Evolutionary conservation across 1,140 invertebrate species (phyloP).

Genomic region (Pachyrhynchus sulphureomaculatus): DNA sequence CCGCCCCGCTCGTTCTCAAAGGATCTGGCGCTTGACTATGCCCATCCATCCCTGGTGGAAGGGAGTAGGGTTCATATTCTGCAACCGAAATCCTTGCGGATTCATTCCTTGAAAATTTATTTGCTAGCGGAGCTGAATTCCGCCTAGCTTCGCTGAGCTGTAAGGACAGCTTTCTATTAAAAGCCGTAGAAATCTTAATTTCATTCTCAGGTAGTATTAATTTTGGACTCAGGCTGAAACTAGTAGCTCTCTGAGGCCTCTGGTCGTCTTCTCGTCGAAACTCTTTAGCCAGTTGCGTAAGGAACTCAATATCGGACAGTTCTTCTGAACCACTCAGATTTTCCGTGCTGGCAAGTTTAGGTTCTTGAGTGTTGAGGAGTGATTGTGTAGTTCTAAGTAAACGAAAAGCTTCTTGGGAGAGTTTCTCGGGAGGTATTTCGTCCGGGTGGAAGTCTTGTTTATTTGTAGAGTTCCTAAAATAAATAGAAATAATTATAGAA

Average conservation of each 20-base stretch:
- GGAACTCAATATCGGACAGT: conserved; percentile 41
- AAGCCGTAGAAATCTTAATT: conserved; percentile 33
- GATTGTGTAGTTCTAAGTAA: conserved; percentile 67
- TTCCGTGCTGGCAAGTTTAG: conserved; percentile 56
- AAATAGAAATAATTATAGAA: background rate
- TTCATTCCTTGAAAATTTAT: background rate
- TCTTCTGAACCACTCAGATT: conserved; percentile 38
- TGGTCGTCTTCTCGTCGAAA: conserved; percentile 41
- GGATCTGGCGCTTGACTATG: background rate
- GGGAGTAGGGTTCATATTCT: conserved; percentile 15
- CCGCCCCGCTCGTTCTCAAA: background rate
- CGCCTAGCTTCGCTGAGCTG: conserved; percentile 36
- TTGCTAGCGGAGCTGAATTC: conserved; percentile 5
- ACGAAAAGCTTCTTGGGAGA: conserved; percentile 68
- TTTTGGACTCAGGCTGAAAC: conserved; percentile 45
- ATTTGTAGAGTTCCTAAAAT: conserved; percentile 37
- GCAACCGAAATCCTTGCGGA: conserved; percentile 10
- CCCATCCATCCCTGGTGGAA: background rate
- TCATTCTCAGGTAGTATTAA: conserved; percentile 42
- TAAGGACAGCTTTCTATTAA: conserved; percentile 45
- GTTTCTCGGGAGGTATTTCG: conserved; percentile 62
- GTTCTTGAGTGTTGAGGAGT: conserved; percentile 63
- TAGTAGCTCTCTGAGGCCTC: conserved; percentile 38
- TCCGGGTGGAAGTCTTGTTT: conserved; percentile 40
- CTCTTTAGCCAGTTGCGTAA: conserved; percentile 45